Base-by-base conservation (phyloP, 2,797 vertebrate species). In the Alectoris magna region DNA sequence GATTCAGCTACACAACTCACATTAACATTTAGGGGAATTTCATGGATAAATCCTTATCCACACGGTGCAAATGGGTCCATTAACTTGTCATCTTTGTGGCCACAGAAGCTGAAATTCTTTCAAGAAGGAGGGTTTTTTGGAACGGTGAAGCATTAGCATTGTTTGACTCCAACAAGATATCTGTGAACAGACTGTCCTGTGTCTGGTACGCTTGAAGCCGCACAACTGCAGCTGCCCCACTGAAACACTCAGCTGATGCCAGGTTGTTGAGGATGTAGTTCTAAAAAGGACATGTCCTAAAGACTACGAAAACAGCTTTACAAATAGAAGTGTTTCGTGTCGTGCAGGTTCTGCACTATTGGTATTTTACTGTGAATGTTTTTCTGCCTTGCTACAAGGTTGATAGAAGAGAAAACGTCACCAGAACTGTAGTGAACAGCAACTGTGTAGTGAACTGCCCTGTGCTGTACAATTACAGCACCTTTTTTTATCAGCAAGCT, bases 1-100 rank as follows among this genome's bases (percentile, higher is more conserved):
- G 89, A 87, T 88, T 87, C 69, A 66, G 93, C 89, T 83, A 46
- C 68, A 74, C 77, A 66, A 17, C 75, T 89, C 29, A 77, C 88
- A 43, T 84, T 71, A 56, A 51, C 68, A 36, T 79, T 63, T 10
- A 29, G 60, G 64, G 66, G 71, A 88, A 80, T 7, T 38, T 15
- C 77, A 34, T 7, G 77, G 85, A 51, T 66, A 94, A 95, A 92
- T 82, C 77, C 88, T 74, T 72, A 62, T 10, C 83, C 83, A 39
- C 91, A 58, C 60, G 14, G 16, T 66, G 71, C 0, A 0, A 91
- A 77, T 38, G 46, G 58, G 64, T 92, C 91, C 80, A 71, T 88
- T 90, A 84, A 68, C 29, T 91, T 82, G 77, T 91, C 90, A 81
- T 51, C 76, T 90, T 80, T 64, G 7, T 1, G 1, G 68, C 48